A percentile compares a stretch with the other conserved stretches of the same genome.
phyloP scores from a whole-genome alignment of 2,797 vertebrate species.

The Xyrichtys novacula region DNA sequence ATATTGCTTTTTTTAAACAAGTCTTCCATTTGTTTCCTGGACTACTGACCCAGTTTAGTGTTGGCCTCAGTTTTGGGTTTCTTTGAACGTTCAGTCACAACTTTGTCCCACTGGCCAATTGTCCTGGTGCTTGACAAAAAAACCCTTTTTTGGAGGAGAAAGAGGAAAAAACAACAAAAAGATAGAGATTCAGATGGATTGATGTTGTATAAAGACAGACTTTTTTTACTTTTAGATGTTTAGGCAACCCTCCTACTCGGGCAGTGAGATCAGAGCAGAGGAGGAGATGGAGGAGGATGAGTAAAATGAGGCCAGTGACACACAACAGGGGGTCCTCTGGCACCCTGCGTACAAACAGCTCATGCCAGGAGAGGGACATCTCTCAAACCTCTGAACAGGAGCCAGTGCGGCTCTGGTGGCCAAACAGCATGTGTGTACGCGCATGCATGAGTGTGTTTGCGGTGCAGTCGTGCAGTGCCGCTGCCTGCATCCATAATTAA shows the following conservation, averaged over 20 bases:
- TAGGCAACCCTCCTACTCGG: slow-evolving; percentile 22
- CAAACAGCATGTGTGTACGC: slow-evolving; percentile 45
- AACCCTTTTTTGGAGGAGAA: neutral
- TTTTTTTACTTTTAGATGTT: slow-evolving; percentile 26
- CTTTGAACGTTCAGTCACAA: slow-evolving; percentile 19
- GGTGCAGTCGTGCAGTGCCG: slow-evolving; percentile 51
- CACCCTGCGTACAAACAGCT: slow-evolving; percentile 29
- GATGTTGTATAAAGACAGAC: neutral
- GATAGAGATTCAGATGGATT: slow-evolving; percentile 1
- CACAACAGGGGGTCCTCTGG: slow-evolving; percentile 61
- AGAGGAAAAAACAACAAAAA: neutral
- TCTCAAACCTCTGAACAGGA: slow-evolving; percentile 60
- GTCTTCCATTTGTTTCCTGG: slow-evolving; percentile 28
- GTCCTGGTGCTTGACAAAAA: slow-evolving; percentile 10
- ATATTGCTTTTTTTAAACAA: slow-evolving; percentile 17
- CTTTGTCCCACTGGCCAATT: slow-evolving; percentile 24
- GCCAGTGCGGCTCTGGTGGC: slow-evolving; percentile 58
- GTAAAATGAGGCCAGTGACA: slow-evolving; percentile 59
- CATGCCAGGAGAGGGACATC: slow-evolving; percentile 60
- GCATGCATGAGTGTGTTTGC: slow-evolving; percentile 52
- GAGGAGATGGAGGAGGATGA: slow-evolving; percentile 39
- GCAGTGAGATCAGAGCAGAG: slow-evolving; percentile 57
- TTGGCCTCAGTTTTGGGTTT: slow-evolving; percentile 27
- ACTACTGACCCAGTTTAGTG: slow-evolving; percentile 60
- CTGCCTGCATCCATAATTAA: slow-evolving; percentile 76